Percentiles rank a stretch among this genome's conserved stretches.
Evolutionary conservation across 2,113 vertebrate genomes (phyloP).

Genomic region (Oceanodroma tethys): DNA sequence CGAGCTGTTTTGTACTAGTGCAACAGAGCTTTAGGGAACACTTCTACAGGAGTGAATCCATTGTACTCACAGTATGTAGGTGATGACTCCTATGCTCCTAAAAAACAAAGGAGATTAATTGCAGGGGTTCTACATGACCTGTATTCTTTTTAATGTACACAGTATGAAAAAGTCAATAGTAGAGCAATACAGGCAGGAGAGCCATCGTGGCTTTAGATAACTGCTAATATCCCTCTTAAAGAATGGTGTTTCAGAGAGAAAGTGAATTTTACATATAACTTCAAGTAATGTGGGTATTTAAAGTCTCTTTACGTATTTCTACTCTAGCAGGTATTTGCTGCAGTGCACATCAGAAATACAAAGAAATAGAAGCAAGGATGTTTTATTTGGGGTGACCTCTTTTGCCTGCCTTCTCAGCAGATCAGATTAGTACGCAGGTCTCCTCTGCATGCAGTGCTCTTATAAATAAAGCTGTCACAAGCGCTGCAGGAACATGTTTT

Average conservation of each 20-base stretch:
- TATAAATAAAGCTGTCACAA: not conserved
- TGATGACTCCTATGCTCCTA: slow-evolving; percentile 99
- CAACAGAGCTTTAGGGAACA: not conserved
- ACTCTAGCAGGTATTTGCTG: not conserved
- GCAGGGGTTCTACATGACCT: not conserved
- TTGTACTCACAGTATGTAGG: slow-evolving; percentile 95
- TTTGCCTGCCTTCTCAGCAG: not conserved
- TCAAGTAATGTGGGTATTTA: not conserved
- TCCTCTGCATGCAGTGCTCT: not conserved
- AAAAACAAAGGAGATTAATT: slow-evolving; percentile 59
- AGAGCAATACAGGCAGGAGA: not conserved
- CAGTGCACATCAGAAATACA: not conserved
- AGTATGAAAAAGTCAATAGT: not conserved
- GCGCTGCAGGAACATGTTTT: not conserved
- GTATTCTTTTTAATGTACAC: not conserved
- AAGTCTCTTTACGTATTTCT: not conserved
- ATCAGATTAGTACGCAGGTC: not conserved
- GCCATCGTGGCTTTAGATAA: not conserved
- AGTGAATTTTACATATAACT: not conserved
- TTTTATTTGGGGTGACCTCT: not conserved
- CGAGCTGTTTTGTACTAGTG: not conserved
- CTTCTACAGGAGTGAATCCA: not conserved
- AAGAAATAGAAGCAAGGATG: not conserved
- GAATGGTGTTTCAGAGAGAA: not conserved
- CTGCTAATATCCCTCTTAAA: not conserved